These are phyloP conservation scores for Ceratosolen fusciceps DNA, from an alignment of 1,140 invertebrate species.

Conservation along the genomic window DNA sequence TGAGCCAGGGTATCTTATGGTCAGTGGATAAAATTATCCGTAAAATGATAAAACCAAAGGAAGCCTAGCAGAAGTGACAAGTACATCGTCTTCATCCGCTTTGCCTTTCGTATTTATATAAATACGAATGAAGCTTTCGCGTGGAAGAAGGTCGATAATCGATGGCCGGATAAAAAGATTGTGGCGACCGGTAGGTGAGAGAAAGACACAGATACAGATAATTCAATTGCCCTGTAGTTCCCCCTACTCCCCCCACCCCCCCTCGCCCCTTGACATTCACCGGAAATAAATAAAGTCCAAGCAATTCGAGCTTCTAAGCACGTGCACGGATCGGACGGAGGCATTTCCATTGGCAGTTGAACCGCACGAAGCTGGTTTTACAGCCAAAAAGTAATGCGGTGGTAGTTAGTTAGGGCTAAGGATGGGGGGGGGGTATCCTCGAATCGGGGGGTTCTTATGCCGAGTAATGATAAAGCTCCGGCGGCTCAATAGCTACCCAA, in stretches of 20 bases:
- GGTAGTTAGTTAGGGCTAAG: background rate
- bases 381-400: too few species aligned
- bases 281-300: background rate
- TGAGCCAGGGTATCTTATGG: background rate
- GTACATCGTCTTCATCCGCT: background rate
- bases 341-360: background rate
- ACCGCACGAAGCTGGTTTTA: background rate
- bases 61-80: background rate
- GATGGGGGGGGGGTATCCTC: background rate
- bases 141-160: too few species aligned
- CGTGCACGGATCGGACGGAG: background rate
- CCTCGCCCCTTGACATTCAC: background rate
- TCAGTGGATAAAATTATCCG: background rate
- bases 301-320: conserved; percentile 10
- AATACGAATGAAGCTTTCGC: too few species aligned
- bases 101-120: too few species aligned
- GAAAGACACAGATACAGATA: too few species aligned
- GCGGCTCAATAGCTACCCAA: too few species aligned
- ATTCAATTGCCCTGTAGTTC: too few species aligned
- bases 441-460: background rate
- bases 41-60: background rate
- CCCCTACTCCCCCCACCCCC: background rate
- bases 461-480: conserved; percentile 20
- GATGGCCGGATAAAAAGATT: too few species aligned
- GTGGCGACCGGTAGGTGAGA: too few species aligned